Percentiles rank a stretch among this genome's conserved stretches.
Evolutionary conservation across 1,140 invertebrate genomes (phyloP).

Genomic region (Polypedilum vanderplanki): DNA sequence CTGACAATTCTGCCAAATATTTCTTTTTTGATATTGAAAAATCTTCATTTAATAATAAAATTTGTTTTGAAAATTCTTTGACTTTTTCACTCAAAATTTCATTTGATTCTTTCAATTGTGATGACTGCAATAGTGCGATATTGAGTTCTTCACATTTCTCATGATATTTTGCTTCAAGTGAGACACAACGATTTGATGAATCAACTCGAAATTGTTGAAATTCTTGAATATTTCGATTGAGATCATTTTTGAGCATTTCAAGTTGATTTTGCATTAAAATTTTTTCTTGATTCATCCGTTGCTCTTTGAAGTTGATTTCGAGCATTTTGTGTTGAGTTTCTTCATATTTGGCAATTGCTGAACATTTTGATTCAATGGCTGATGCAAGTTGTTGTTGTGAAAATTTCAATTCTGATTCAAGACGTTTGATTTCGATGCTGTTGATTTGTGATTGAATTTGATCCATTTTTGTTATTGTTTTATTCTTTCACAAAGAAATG

Average conservation of each 20-base stretch:
- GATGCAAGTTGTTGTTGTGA: conserved; percentile 57
- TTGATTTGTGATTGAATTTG: no score
- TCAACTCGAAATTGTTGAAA: conserved; percentile 67
- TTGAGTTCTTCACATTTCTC: conserved; percentile 72
- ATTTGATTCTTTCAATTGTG: conserved; percentile 57
- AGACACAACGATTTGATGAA: conserved; percentile 59
- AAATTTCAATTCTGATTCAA: conserved; percentile 54
- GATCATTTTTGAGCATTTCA: conserved; percentile 63
- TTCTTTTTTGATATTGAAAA: conserved; percentile 73
- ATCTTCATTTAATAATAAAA: conserved; percentile 65
- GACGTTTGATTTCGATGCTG: conserved; percentile 54
- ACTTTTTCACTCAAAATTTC: conserved; percentile 59
- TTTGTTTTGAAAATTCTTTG: conserved; percentile 64
- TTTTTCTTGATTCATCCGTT: conserved; percentile 73
- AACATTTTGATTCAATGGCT: conserved; percentile 70
- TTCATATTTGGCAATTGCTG: conserved; percentile 70
- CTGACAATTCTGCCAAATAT: conserved; percentile 73
- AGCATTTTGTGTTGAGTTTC: conserved; percentile 73
- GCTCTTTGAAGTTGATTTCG: conserved; percentile 69
- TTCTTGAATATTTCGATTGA: conserved; percentile 67
- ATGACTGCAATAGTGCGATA: conserved; percentile 55
- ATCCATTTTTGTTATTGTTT: no score
- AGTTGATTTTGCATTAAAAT: conserved; percentile 67
- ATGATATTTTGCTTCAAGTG: conserved; percentile 67
- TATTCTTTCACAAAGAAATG: no score